phyloP scores from a whole-genome alignment of 1,140 invertebrate genomes.

The Temnothorax curvispinosus region DNA sequence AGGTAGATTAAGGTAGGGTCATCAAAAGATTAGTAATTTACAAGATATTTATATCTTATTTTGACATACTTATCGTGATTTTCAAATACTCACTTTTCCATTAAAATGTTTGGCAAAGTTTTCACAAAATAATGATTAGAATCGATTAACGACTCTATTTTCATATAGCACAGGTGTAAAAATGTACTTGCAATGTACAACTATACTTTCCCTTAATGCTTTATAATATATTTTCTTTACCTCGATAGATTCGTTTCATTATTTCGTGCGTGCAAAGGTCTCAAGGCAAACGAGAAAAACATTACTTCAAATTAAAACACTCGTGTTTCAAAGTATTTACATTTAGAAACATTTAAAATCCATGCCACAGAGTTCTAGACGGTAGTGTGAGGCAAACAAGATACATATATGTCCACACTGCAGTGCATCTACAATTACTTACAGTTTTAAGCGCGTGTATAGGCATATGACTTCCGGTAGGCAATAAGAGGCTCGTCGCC shows the following conservation, averaged over 20 bases:
- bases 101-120: background rate
- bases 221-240: background rate
- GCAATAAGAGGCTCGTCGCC: slow-evolving; percentile 69
- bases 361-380: background rate
- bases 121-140: background rate
- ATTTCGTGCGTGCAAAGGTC: too few species aligned
- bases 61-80: background rate
- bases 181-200: background rate
- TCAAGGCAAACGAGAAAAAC: background rate
- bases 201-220: background rate
- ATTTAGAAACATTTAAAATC: background rate
- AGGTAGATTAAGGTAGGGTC: background rate
- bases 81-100: background rate
- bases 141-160: background rate
- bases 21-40: background rate
- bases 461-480: slow-evolving; percentile 85
- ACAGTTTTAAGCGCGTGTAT: slow-evolving; percentile 85
- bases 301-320: background rate
- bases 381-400: background rate
- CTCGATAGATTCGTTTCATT: background rate
- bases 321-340: background rate
- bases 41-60: background rate
- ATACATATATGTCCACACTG: background rate
- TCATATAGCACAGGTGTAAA: background rate
- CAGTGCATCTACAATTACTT: slow-evolving; percentile 72